phyloP scores from a whole-genome alignment of 2,113 vertebrate species.

The Nibea coibor region DNA sequence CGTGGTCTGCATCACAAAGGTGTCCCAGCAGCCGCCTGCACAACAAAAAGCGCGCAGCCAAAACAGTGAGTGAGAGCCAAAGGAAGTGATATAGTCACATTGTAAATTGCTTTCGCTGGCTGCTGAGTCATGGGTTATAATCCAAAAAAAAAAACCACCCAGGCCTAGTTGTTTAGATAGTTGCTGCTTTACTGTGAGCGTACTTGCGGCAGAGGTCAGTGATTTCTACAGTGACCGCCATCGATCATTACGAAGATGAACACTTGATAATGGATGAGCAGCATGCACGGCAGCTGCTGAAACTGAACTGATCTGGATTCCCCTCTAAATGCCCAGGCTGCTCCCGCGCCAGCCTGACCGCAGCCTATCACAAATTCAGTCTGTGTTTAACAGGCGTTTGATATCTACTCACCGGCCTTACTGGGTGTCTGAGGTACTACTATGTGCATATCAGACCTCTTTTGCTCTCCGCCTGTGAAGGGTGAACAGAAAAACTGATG shows the following conservation, averaged over 20 bases:
- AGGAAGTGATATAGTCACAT: conserved; percentile 26
- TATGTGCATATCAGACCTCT: conserved; percentile 14
- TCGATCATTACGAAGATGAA: neutral
- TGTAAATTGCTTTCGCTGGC: conserved; percentile 34
- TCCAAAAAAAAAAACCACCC: conserved; percentile 15
- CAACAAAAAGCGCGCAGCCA: neutral
- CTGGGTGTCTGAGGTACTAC: conserved; percentile 3
- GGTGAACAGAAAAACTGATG: conserved; percentile 16
- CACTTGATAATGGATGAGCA: neutral
- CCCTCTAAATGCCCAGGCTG: conserved; percentile 29
- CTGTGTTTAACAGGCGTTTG: conserved; percentile 31
- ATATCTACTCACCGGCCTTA: conserved; percentile 8
- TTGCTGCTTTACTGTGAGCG: neutral
- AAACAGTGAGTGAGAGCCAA: conserved; percentile 11
- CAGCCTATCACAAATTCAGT: conserved; percentile 25
- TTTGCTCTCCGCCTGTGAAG: conserved; percentile 19
- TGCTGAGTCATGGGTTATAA: conserved; percentile 6
- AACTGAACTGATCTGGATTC: conserved; percentile 26
- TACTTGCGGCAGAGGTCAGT: neutral
- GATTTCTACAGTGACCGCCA: conserved; percentile 11
- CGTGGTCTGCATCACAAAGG: conserved; percentile 33
- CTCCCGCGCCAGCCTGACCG: conserved; percentile 28
- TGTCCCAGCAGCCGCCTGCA: conserved; percentile 7
- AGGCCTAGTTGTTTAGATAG: neutral
- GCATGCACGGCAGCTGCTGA: neutral